These are phyloP conservation scores for Eustalomyia histrio DNA, from an alignment of 2,888 invertebrate genomes.

Conservation along the genomic window DNA sequence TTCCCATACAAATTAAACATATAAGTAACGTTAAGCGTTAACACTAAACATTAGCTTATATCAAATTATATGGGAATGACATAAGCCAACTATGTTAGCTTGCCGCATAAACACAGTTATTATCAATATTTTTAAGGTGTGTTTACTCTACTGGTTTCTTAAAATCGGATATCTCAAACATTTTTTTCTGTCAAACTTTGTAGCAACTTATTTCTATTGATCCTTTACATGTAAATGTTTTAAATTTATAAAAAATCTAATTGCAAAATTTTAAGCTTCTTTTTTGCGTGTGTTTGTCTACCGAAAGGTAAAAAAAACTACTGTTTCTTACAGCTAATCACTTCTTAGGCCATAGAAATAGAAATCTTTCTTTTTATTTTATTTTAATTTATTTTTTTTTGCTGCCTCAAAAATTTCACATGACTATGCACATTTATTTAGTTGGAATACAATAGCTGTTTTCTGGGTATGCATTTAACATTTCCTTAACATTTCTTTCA, in stretches of 20 bases:
- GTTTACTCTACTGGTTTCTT: too few species aligned
- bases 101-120: too few species aligned
- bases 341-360: background rate
- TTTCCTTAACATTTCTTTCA: background rate
- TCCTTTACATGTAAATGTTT: background rate
- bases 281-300: background rate
- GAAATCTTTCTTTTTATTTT: background rate
- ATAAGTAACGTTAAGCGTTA: too few species aligned
- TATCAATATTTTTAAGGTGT: too few species aligned
- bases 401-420: background rate
- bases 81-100: too few species aligned
- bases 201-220: background rate
- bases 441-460: slow-evolving; percentile 13
- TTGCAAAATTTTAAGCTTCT: background rate
- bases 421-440: background rate
- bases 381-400: too few species aligned
- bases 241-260: background rate
- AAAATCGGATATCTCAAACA: too few species aligned
- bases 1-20: too few species aligned
- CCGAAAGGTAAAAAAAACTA: background rate
- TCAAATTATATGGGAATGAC: too few species aligned
- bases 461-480: background rate
- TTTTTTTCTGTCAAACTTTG: too few species aligned
- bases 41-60: too few species aligned
- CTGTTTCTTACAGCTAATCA: background rate